Conservation (phyloP, 2,797 vertebrate species). For the Corythornis leucogaster region DNA sequence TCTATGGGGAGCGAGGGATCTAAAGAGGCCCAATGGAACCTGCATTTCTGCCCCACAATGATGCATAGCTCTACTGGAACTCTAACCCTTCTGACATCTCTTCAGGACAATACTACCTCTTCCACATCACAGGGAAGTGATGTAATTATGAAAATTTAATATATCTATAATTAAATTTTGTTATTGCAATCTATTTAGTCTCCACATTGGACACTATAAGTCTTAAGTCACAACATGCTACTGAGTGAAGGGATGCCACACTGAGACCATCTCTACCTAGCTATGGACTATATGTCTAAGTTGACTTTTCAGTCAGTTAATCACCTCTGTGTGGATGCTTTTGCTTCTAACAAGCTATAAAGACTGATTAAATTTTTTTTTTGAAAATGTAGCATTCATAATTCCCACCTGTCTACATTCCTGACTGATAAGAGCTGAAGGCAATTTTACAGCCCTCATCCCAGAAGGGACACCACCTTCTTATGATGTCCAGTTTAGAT, state of each 20-base stretch:
- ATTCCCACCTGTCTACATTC: background rate
- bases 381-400: background rate
- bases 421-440: background rate
- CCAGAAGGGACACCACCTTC: background rate
- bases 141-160: background rate
- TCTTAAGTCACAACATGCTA: background rate
- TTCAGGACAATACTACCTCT: background rate
- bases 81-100: background rate
- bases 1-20: background rate
- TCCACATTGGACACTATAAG: background rate
- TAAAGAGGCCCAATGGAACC: background rate
- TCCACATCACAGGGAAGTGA: background rate
- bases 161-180: background rate
- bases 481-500: background rate
- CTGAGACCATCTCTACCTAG: background rate
- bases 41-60: background rate
- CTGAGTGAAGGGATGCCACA: background rate
- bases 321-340: background rate
- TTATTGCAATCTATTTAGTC: background rate
- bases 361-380: background rate
- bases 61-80: background rate
- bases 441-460: background rate
- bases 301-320: background rate
- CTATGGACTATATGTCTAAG: background rate
- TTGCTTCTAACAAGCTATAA: background rate